Evolutionary conservation across 2,113 vertebrate genomes (phyloP).

Genomic region (Oxyruncus cristatus): DNA sequence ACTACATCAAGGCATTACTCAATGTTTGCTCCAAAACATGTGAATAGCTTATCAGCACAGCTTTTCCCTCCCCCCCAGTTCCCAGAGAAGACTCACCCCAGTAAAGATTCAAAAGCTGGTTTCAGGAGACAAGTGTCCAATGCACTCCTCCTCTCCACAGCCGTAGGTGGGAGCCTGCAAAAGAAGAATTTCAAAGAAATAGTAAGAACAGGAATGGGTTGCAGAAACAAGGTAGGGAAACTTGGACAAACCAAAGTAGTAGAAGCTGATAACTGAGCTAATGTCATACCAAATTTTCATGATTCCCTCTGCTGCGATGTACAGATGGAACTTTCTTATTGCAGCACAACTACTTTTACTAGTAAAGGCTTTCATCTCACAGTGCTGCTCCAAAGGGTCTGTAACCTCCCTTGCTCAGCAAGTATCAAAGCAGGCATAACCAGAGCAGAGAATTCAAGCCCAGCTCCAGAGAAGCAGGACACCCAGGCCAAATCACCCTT

Average conservation of each 20-base stretch:
- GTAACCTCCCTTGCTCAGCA: neutral
- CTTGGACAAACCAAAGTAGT: neutral
- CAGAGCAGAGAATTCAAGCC: neutral
- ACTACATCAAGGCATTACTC: neutral
- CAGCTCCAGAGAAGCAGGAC: neutral
- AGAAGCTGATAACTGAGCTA: neutral
- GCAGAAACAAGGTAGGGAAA: neutral
- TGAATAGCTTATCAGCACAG: neutral
- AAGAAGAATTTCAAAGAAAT: neutral
- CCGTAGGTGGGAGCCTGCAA: conserved; percentile 18
- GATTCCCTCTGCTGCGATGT: neutral
- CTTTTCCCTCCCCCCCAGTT: neutral
- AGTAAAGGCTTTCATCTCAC: neutral
- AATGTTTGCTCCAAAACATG: neutral
- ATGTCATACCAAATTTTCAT: neutral
- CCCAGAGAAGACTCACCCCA: conserved; percentile 42
- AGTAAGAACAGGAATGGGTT: neutral
- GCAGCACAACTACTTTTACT: neutral
- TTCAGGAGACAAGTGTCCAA: conserved; percentile 23
- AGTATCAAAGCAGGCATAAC: neutral
- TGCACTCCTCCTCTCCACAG: neutral
- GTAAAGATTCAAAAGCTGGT: conserved; percentile 27
- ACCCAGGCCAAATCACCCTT: neutral
- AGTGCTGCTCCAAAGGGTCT: neutral
- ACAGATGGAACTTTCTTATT: neutral